A percentile compares a stretch with the other conserved stretches of the same genome.
Conservation (phyloP, 2,113 vertebrate genomes). For the Calidris pugnax region DNA sequence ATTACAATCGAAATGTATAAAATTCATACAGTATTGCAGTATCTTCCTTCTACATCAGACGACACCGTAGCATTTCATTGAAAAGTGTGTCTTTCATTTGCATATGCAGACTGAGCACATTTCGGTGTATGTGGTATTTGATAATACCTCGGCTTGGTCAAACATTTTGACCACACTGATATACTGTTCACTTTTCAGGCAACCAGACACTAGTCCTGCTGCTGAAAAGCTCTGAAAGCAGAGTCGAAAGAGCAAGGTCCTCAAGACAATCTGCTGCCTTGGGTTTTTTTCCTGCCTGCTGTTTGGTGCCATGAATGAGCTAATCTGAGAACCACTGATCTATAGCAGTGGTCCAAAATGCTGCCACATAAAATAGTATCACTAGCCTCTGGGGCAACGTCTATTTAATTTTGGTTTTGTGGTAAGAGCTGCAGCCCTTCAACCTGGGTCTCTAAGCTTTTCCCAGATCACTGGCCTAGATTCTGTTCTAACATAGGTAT, state of each 20-base stretch:
- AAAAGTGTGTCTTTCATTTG: not conserved
- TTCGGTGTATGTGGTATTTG: fast-evolving
- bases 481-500: not conserved
- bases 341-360: not conserved
- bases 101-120: not conserved
- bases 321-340: not conserved
- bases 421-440: not conserved
- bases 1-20: not conserved
- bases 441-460: not conserved
- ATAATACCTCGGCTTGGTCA: not conserved
- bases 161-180: not conserved
- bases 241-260: not conserved
- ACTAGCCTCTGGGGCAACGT: not conserved
- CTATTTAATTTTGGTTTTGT: not conserved
- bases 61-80: fast-evolving
- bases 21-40: not conserved
- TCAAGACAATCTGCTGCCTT: not conserved
- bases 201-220: not conserved
- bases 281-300: not conserved
- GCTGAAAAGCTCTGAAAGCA: not conserved
- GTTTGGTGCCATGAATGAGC: not conserved
- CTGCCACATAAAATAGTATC: not conserved
- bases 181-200: not conserved
- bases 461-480: not conserved
- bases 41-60: not conserved